Conservation (phyloP, 2,888 invertebrate species). For the Graphium colonna region DNA sequence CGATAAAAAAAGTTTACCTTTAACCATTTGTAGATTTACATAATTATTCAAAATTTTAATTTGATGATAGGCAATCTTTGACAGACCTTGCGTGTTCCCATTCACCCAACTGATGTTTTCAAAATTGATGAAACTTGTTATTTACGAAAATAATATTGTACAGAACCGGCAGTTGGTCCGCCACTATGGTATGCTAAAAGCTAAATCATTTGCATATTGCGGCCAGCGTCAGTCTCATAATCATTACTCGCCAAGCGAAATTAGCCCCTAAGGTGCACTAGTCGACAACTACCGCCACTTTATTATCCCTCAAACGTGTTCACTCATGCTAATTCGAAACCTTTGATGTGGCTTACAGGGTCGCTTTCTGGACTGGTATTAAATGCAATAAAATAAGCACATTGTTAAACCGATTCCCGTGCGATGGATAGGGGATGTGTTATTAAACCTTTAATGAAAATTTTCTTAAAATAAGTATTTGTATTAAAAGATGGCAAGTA, state of each 20-base stretch:
- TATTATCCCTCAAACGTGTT: constrained; percentile 72
- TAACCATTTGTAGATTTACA: too few relatives aligned
- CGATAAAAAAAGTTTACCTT: too few relatives aligned
- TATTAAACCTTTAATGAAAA: constrained; percentile 14
- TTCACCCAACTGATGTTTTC: constrained; percentile 7
- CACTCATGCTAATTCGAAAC: constrained; percentile 70
- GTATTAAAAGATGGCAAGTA: background rate
- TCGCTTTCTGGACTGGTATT: constrained; percentile 35
- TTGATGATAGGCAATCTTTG: constrained; percentile 18
- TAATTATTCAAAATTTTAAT: background rate
- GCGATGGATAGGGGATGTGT: too few relatives aligned
- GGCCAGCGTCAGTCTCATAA: constrained; percentile 63
- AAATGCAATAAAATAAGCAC: constrained; percentile 36
- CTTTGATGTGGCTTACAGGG: constrained; percentile 67
- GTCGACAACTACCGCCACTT: constrained; percentile 63
- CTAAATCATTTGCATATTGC: constrained; percentile 76
- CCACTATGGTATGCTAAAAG: constrained; percentile 55
- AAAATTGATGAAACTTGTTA: constrained; percentile 29
- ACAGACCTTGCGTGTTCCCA: constrained; percentile 2
- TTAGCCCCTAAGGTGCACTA: constrained; percentile 76
- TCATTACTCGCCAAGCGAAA: constrained; percentile 70
- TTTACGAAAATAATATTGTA: constrained; percentile 39
- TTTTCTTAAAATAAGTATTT: constrained; percentile 23
- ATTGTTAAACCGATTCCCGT: constrained; percentile 27
- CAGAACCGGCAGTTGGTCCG: constrained; percentile 38